Base-by-base conservation (phyloP, 2,113 vertebrate genomes). In the Rallus limicola region DNA sequence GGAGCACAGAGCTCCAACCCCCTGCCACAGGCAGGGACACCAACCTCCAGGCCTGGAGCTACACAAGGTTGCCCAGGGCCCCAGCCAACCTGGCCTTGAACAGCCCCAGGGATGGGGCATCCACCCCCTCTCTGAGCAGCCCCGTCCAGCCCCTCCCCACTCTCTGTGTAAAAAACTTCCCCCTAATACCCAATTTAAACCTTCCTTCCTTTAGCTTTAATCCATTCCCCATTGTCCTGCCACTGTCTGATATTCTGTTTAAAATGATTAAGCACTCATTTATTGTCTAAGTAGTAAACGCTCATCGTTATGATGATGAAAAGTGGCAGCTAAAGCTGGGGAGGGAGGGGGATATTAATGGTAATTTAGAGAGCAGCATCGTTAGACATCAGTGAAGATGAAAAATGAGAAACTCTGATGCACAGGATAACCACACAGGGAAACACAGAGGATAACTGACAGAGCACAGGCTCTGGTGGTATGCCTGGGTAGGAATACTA, bases 381-480 rank as follows among this genome's bases (percentile, higher is more conserved):
- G 11, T 72, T 44, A 88, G 71, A 72, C 59, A 67, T 42, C 42
- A 84, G 36, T 74, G n/a, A 76, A 90, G 81, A 74, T 23, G 8
- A 90, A 80, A 95, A 84, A n/a, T 9, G 29, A 94, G 69, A 81
- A 86, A 88, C 65, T 84, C 81, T 19, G 36, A 78, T 82, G 68
- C 33, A 63, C 28, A 34, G 68, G 75, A 55, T 17, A 91, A 89
- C 1, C 7, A 83, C 79, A 56, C 50, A 48, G 70, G 55, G 36
- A 60, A 64, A 79, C 63, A 20, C 26, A 77, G 44, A 63, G 8
- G 52, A 21, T 52, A 70, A 81, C 36, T 34, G 44, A 46, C 1
- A 50, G 19, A 50, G 50, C 93, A 26, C 7, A 31, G 33, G 69
- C n/a, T 46, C 18, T 3, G 13, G 24, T 14, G 25, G 44, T 52